These are phyloP conservation scores for Luscinia luscinia DNA, from an alignment of 2,797 vertebrate genomes.

Conservation along the genomic window DNA sequence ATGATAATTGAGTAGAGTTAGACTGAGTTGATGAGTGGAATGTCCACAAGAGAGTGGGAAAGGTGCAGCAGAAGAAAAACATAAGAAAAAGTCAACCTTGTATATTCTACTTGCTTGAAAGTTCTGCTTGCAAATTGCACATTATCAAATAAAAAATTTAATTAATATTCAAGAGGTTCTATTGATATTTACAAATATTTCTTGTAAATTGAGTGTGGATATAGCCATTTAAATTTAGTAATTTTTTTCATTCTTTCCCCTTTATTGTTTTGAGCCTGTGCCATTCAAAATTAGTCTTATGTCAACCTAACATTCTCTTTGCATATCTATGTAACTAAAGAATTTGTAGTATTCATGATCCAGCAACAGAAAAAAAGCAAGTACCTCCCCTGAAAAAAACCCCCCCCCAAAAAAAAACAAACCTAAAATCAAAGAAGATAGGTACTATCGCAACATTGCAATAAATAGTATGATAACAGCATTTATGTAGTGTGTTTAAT, in stretches of 20 bases:
- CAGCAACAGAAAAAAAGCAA: not conserved
- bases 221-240: not conserved
- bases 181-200: not conserved
- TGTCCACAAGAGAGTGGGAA: not conserved
- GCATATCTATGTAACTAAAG: not conserved
- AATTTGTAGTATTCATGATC: not conserved
- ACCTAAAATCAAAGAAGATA: not conserved
- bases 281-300: not conserved
- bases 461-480: rapidly evolving
- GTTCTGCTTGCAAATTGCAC: not conserved
- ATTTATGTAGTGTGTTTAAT: not conserved
- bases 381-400: not conserved
- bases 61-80: not conserved
- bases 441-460: not conserved
- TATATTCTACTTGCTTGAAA: not conserved
- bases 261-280: not conserved
- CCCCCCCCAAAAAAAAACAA: not conserved
- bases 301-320: not conserved
- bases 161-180: not conserved
- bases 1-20: not conserved
- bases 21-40: not conserved
- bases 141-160: not conserved
- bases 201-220: not conserved
- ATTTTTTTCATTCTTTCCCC: not conserved
- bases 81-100: not conserved